Conservation (phyloP, 1,140 invertebrate species). For the Drosophila eugracilis region DNA sequence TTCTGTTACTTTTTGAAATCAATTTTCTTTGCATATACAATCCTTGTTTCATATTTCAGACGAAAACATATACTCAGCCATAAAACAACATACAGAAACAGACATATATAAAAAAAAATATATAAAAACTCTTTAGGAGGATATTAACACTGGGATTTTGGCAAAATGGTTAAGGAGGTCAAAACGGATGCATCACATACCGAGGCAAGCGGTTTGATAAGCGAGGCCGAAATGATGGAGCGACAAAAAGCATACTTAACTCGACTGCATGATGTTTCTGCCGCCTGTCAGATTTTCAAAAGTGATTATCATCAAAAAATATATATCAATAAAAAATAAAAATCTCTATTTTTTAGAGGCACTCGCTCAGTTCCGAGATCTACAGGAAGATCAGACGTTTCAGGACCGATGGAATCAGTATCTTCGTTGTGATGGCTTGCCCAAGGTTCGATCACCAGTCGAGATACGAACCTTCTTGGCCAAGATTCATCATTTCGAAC, state of each 20-base stretch:
- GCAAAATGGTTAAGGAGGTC: conserved; percentile 1
- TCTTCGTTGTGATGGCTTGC: conserved; percentile 61
- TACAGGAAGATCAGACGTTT: conserved; percentile 15
- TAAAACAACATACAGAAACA: background rate
- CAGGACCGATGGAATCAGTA: conserved; percentile 51
- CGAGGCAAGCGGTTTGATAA: background rate
- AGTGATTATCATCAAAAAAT: too few species aligned
- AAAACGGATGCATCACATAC: background rate
- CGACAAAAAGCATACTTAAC: background rate
- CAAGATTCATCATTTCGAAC: conserved; percentile 43
- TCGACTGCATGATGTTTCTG: conserved; percentile 17
- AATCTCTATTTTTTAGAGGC: conserved; percentile 8
- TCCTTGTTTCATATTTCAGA: conserved; percentile 1
- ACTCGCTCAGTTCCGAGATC: background rate
- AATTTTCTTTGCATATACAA: background rate
- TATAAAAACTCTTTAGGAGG: background rate
- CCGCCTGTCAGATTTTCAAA: conserved; percentile 1
- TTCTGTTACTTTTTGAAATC: background rate
- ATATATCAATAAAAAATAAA: background rate
- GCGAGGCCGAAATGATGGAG: conserved; percentile 8
- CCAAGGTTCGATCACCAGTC: conserved; percentile 45
- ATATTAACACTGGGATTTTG: background rate
- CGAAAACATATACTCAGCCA: background rate
- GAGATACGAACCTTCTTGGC: conserved; percentile 62
- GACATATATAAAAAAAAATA: background rate